These are phyloP conservation scores for Congeria kusceri DNA, from an alignment of 2,888 invertebrate species.

Conservation along the genomic window DNA sequence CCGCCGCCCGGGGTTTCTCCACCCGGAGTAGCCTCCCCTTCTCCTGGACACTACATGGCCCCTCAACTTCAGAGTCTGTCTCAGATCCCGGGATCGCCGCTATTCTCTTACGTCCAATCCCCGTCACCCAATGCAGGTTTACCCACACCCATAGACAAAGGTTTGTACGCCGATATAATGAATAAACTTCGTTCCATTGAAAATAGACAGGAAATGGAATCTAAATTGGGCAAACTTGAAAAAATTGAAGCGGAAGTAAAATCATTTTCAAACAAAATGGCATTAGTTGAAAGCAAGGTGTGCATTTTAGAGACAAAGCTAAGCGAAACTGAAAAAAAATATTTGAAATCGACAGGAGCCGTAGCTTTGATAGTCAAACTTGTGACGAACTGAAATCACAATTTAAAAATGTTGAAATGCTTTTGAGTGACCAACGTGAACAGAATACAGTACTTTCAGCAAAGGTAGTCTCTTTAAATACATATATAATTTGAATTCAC, in stretches of 20 bases:
- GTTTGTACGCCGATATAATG: neutral
- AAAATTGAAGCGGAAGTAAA: constrained; percentile 7
- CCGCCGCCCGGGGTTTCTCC: neutral
- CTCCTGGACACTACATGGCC: neutral
- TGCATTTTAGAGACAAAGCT: neutral
- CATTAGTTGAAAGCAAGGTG: constrained; percentile 6
- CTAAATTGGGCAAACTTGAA: constrained; percentile 16
- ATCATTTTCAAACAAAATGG: constrained; percentile 1
- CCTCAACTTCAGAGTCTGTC: neutral
- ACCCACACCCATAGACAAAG: neutral
- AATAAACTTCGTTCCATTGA: constrained; percentile 13
- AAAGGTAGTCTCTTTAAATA: neutral
- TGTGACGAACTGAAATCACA: constrained; percentile 21
- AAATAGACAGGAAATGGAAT: constrained; percentile 13
- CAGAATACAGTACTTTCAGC: neutral
- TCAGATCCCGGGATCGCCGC: neutral
- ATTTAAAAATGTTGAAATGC: constrained; percentile 9
- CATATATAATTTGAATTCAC: neutral
- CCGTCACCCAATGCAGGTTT: neutral
- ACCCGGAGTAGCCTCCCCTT: neutral
- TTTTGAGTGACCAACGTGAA: neutral
- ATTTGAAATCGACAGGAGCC: constrained; percentile 12
- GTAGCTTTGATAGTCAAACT: constrained; percentile 13
- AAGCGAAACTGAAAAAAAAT: constrained; percentile 1
- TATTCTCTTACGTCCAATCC: neutral